These are phyloP conservation scores for Leucosticte australis DNA, from an alignment of 2,113 vertebrate species.

Conservation along the genomic window DNA sequence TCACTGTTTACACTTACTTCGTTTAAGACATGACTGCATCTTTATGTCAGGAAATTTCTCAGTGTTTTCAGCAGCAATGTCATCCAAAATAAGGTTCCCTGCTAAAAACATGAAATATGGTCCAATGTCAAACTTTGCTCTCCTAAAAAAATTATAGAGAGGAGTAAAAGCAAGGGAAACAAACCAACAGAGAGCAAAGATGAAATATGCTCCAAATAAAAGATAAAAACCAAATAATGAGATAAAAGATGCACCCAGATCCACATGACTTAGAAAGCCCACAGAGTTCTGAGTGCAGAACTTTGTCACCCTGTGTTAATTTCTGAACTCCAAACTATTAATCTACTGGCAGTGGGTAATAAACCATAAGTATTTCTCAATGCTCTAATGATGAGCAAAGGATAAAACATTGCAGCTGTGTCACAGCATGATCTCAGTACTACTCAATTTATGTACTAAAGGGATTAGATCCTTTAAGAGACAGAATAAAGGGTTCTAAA, in stretches of 20 bases:
- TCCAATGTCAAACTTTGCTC: background rate
- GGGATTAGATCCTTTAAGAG: background rate
- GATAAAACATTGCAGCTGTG: background rate
- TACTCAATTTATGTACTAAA: background rate
- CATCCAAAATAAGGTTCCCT: slow-evolving; percentile 63
- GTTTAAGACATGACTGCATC: slow-evolving; percentile 55
- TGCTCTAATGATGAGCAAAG: background rate
- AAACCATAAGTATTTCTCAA: background rate
- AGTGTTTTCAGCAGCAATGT: slow-evolving; percentile 5
- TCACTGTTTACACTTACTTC: slow-evolving; percentile 61
- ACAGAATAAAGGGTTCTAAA: background rate
- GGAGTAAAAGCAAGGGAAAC: background rate
- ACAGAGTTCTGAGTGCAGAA: background rate
- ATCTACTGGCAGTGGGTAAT: background rate
- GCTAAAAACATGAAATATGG: background rate
- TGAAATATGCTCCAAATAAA: background rate
- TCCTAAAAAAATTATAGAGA: background rate
- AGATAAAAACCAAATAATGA: background rate
- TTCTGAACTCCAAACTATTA: background rate
- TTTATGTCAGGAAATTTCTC: slow-evolving; percentile 35
- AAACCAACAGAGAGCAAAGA: background rate
- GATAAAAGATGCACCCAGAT: background rate
- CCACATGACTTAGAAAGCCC: background rate
- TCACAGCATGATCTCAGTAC: background rate
- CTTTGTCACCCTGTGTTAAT: background rate